These are phyloP conservation scores for Periophthalmus magnuspinnatus DNA, from an alignment of 2,797 vertebrate genomes.

Conservation along the genomic window DNA sequence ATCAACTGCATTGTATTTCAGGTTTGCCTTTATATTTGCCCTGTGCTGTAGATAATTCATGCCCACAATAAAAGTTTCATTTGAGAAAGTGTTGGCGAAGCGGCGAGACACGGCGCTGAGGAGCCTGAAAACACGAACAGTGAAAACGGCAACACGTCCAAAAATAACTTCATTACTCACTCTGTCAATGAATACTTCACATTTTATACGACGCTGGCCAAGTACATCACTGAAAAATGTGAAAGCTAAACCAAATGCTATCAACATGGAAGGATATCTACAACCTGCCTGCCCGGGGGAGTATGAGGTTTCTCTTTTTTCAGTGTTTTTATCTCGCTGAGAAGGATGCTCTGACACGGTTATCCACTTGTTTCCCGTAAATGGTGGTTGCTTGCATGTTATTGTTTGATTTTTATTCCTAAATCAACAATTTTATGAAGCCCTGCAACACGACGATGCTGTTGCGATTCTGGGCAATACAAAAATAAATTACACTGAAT, in stretches of 20 bases:
- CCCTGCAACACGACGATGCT: no score
- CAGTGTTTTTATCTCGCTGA: no score
- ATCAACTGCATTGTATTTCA: background rate
- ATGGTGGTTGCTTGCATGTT: no score
- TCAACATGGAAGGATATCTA: background rate
- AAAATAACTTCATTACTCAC: constrained; percentile 17
- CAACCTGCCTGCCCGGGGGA: no score
- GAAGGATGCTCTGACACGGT: no score
- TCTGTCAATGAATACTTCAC: constrained; percentile 20
- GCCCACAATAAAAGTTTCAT: constrained; percentile 1
- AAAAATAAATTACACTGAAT: no score
- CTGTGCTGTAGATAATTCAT: constrained; percentile 1
- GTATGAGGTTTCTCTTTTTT: no score
- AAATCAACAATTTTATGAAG: no score
- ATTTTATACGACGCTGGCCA: constrained; percentile 1
- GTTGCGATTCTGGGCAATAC: no score
- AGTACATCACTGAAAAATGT: constrained; percentile 28
- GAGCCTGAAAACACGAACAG: background rate
- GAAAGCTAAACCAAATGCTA: constrained; percentile 16
- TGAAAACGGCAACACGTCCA: background rate
- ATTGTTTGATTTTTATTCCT: no score
- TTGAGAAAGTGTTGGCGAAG: constrained; percentile 1
- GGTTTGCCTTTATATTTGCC: background rate
- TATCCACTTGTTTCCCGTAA: no score
- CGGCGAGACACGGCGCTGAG: constrained; percentile 7